Conservation (phyloP, 2,888 invertebrate species). For the Eristalis pertinax region DNA sequence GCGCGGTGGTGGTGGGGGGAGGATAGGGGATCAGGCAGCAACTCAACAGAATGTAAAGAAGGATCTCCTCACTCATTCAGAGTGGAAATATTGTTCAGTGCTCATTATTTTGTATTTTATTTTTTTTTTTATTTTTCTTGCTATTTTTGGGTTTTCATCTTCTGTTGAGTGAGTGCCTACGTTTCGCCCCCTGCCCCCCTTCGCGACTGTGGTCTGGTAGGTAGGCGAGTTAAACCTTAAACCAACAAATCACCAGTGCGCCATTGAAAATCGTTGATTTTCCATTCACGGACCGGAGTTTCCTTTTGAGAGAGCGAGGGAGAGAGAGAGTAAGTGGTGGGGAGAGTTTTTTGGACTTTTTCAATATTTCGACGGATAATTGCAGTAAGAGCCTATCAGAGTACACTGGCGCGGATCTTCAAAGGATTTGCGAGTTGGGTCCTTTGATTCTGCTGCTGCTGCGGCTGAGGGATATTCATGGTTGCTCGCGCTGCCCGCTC, state of each 20-base stretch:
- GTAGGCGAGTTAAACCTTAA: slow-evolving; percentile 39
- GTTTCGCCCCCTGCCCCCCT: background rate
- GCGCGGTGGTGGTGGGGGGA: background rate
- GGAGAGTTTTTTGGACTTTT: background rate
- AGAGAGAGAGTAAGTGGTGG: no score
- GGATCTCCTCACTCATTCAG: slow-evolving; percentile 19
- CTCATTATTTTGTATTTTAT: slow-evolving; percentile 41
- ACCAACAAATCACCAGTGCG: slow-evolving; percentile 57
- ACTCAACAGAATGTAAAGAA: slow-evolving; percentile 27
- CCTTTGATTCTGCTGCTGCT: slow-evolving; percentile 4
- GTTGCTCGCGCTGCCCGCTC: background rate
- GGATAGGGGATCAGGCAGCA: background rate
- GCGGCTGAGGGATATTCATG: background rate
- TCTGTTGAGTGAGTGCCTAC: background rate
- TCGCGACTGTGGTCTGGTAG: background rate
- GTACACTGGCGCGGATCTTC: slow-evolving; percentile 34
- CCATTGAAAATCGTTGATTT: slow-evolving; percentile 63
- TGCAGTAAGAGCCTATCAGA: slow-evolving; percentile 53
- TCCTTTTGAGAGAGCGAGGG: slow-evolving; percentile 14
- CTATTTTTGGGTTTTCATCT: slow-evolving; percentile 8
- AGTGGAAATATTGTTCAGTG: slow-evolving; percentile 52
- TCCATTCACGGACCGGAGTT: slow-evolving; percentile 53
- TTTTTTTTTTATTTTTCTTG: slow-evolving; percentile 14
- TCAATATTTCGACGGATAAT: slow-evolving; percentile 55
- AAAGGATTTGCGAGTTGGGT: slow-evolving; percentile 29